phyloP scores from a whole-genome alignment of 64 coral and sea anemone species.

The Orbicella faveolata region DNA sequence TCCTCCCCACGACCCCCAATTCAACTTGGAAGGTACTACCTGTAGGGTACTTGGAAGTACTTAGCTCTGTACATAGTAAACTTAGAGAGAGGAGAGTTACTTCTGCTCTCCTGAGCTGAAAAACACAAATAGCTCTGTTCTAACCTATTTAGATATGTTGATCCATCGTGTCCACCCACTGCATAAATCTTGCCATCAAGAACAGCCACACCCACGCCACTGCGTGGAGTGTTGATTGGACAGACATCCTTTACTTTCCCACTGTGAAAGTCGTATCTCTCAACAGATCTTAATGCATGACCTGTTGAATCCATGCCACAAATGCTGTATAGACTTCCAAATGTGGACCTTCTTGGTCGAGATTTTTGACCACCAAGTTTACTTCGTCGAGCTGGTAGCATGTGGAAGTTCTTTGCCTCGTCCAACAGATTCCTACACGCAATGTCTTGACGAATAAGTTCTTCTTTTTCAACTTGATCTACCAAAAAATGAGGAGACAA shows the following conservation, averaged over 20 bases:
- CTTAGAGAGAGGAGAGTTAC: background rate
- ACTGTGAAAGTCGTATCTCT: constrained; percentile 84
- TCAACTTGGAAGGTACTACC: too few relatives aligned
- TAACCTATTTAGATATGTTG: constrained; percentile 80
- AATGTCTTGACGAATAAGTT: constrained; percentile 87
- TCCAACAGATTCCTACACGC: constrained; percentile 80
- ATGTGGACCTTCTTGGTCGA: constrained; percentile 60
- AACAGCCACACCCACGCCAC: constrained; percentile 77
- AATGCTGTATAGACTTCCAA: constrained; percentile 76
- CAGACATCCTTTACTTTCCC: constrained; percentile 63
- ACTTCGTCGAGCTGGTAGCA: constrained; percentile 65
- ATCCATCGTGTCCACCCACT: constrained; percentile 84
- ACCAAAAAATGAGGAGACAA: constrained; percentile 84
- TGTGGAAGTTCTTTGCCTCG: constrained; percentile 83
- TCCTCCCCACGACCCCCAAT: too few relatives aligned
- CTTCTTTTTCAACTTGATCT: constrained; percentile 88
- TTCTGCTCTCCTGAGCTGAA: too few relatives aligned
- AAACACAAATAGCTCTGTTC: background rate
- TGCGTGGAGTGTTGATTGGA: constrained; percentile 62
- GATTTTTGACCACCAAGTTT: constrained; percentile 38
- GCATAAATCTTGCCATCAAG: constrained; percentile 82
- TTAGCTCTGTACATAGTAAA: background rate
- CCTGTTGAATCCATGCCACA: constrained; percentile 94
- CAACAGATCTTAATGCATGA: constrained; percentile 72
- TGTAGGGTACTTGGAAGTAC: too few relatives aligned